Evolutionary conservation across 2,888 invertebrate species (phyloP).

Genomic region (Drosophila planitibia): DNA sequence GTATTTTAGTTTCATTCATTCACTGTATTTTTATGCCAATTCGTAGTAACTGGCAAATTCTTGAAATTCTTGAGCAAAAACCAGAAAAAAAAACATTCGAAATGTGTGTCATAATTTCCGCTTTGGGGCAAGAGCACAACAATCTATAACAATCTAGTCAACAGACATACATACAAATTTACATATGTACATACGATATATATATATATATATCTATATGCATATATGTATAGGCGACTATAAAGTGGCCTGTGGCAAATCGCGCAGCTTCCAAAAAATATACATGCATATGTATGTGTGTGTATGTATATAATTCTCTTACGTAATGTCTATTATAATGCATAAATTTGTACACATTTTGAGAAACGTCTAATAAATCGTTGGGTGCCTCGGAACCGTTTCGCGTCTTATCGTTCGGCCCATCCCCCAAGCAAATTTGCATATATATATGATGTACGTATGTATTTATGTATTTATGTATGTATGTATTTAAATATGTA

Average conservation of each 20-base stretch:
- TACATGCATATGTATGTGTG: not conserved
- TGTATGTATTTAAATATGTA: not conserved
- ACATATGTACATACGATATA: not conserved
- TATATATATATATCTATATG: not conserved
- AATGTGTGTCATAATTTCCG: conserved; percentile 63
- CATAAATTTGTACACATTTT: conserved; percentile 11
- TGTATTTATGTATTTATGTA: conserved; percentile 5
- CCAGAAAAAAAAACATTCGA: conserved; percentile 1
- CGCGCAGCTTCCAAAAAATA: conserved; percentile 5
- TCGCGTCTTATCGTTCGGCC: conserved; percentile 28
- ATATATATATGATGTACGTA: conserved; percentile 24
- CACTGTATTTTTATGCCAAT: not conserved
- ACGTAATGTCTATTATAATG: conserved; percentile 63
- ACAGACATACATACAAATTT: not conserved
- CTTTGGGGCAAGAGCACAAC: conserved; percentile 29
- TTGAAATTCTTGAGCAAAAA: conserved; percentile 19
- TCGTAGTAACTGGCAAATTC: conserved; percentile 24
- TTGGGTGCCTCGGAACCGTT: conserved; percentile 20
- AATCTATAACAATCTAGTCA: conserved; percentile 41
- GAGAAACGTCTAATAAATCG: conserved; percentile 45
- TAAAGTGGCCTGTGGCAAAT: conserved; percentile 1
- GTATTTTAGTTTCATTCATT: not conserved
- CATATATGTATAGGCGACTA: conserved; percentile 1
- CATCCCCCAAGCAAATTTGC: conserved; percentile 35
- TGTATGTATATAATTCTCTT: conserved; percentile 30